These are phyloP conservation scores for Zaprionus kolodkinae DNA, from an alignment of 1,140 invertebrate genomes.

Conservation along the genomic window DNA sequence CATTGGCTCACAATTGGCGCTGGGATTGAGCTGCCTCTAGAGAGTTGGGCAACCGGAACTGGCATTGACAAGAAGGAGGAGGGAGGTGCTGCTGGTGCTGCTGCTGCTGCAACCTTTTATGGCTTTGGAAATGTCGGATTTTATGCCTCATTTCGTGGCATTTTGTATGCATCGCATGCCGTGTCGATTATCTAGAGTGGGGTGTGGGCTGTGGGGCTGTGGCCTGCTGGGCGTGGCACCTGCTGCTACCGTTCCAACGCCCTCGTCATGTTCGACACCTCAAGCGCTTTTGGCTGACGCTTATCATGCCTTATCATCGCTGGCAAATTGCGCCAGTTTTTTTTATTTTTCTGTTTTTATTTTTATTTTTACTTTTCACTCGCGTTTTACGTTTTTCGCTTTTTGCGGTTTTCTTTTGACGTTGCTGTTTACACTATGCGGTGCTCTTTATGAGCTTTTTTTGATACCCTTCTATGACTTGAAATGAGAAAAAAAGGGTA, in stretches of 20 bases:
- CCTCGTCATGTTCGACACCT: conserved; percentile 46
- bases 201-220: background rate
- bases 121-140: conserved; percentile 4
- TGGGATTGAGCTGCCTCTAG: too few relatives aligned
- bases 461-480: too few relatives aligned
- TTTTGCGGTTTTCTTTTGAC: conserved; percentile 21
- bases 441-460: background rate
- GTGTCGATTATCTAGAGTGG: conserved; percentile 14
- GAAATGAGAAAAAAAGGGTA: too few relatives aligned
- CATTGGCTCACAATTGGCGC: too few relatives aligned
- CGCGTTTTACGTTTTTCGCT: background rate
- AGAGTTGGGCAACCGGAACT: too few relatives aligned
- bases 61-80: conserved; percentile 6
- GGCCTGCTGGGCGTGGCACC: background rate
- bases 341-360: background rate
- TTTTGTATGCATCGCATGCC: conserved; percentile 29
- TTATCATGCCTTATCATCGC: conserved; percentile 63
- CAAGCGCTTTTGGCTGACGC: conserved; percentile 8
- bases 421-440: conserved; percentile 6
- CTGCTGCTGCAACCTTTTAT: conserved; percentile 33
- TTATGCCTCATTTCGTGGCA: conserved; percentile 39
- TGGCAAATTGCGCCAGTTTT: conserved; percentile 34
- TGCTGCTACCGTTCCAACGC: background rate
- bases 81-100: background rate
- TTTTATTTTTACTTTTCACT: background rate